These are phyloP conservation scores for Calameuta idolon DNA, from an alignment of 2,888 invertebrate genomes.

Conservation along the genomic window DNA sequence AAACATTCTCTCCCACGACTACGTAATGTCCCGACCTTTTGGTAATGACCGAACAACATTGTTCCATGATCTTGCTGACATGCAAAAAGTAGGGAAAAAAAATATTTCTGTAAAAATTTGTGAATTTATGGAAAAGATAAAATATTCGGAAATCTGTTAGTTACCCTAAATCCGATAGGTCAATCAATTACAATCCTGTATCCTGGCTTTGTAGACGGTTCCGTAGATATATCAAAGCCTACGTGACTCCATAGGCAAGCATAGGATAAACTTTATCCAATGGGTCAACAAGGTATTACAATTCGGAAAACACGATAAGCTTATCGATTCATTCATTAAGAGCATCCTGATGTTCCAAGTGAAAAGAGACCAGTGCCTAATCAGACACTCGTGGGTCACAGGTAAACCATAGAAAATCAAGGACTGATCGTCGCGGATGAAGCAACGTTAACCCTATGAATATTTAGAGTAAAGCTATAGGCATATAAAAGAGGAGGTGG, in stretches of 20 bases:
- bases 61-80: neutral
- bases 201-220: neutral
- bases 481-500: neutral
- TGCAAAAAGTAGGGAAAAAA: neutral
- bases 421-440: conserved; percentile 16
- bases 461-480: neutral
- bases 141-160: neutral
- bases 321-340: neutral
- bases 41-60: neutral
- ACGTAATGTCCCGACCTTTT: neutral
- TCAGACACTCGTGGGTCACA: neutral
- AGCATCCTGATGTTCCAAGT: neutral
- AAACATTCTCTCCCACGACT: neutral
- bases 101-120: no score
- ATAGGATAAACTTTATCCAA: neutral
- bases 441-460: neutral
- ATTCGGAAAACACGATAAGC: neutral
- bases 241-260: neutral
- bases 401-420: conserved; percentile 18
- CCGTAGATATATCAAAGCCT: neutral
- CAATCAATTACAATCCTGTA: neutral
- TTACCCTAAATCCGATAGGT: neutral
- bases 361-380: neutral
- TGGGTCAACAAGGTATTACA: neutral
- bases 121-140: neutral